Evolutionary conservation across 2,797 vertebrate genomes (phyloP).

Genomic region (Picus viridis): DNA sequence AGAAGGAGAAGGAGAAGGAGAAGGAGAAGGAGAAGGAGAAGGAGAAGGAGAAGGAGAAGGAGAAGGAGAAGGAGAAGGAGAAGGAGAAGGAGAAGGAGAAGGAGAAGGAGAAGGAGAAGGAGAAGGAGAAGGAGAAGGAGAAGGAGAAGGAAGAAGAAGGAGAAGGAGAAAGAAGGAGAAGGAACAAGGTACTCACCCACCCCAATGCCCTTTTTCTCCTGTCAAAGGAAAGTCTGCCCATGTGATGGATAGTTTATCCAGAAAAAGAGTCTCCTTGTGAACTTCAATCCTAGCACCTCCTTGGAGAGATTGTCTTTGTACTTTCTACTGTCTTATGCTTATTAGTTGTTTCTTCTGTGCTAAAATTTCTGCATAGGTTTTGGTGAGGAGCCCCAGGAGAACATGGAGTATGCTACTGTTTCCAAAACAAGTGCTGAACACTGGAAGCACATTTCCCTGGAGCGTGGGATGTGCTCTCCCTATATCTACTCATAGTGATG

Average conservation of each 20-base stretch:
- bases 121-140: neutral
- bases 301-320: rapidly evolving
- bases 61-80: neutral
- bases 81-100: neutral
- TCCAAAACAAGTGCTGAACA: neutral
- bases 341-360: rapidly evolving
- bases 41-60: neutral
- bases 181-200: neutral
- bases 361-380: neutral
- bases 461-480: neutral
- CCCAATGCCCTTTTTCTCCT: too few species aligned
- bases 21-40: too few species aligned
- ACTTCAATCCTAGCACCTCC: neutral
- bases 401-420: rapidly evolving
- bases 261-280: neutral
- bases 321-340: neutral
- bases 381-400: neutral
- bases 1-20: too few species aligned
- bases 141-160: neutral
- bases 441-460: neutral
- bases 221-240: neutral
- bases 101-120: neutral
- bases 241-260: too few species aligned
- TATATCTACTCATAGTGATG: neutral
- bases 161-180: neutral